phyloP scores from a whole-genome alignment of 2,113 vertebrate genomes.

The Egretta garzetta region DNA sequence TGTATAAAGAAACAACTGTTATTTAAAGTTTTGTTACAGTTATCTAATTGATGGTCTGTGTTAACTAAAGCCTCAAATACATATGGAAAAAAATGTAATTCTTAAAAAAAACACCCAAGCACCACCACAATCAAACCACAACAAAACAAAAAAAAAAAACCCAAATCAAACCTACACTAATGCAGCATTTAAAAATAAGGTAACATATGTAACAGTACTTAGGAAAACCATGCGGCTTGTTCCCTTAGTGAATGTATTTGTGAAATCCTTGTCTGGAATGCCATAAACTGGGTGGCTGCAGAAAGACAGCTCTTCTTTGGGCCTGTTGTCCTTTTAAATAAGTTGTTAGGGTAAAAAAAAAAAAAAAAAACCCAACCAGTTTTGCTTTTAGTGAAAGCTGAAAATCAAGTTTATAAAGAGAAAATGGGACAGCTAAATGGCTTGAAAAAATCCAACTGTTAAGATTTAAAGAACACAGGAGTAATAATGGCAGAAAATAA shows the following conservation, averaged over 20 bases:
- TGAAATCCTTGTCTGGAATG: background rate
- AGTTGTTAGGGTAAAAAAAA: background rate
- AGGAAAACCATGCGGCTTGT: background rate
- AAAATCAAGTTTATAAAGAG: constrained; percentile 10
- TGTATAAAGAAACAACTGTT: background rate
- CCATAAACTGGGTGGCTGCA: background rate
- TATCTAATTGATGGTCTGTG: background rate
- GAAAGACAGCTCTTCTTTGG: background rate
- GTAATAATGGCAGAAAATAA: background rate
- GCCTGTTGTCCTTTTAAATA: background rate
- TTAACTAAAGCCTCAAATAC: background rate
- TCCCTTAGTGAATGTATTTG: background rate
- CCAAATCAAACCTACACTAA: background rate
- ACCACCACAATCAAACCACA: background rate
- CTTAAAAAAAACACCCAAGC: background rate
- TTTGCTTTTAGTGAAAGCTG: background rate
- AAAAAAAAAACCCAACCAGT: background rate
- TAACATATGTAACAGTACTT: background rate
- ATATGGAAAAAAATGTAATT: background rate
- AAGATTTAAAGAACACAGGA: background rate
- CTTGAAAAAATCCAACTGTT: background rate
- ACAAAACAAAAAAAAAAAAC: background rate
- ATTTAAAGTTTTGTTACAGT: background rate
- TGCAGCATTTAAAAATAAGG: background rate
- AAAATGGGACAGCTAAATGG: background rate